These are phyloP conservation scores for Lasius fuliginosus DNA, from an alignment of 2,888 invertebrate species.

Conservation along the genomic window DNA sequence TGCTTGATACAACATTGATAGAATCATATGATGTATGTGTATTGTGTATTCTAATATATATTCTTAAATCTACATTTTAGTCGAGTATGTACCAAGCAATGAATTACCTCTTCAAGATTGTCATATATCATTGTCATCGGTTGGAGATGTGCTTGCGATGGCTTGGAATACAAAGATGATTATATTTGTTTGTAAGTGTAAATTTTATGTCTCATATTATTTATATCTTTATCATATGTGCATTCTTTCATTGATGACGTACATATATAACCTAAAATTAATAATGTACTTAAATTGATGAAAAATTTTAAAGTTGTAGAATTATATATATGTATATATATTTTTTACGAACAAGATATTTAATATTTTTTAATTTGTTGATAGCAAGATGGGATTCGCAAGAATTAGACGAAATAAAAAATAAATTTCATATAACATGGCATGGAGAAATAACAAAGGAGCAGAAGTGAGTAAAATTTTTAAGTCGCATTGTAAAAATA, in stretches of 20 bases:
- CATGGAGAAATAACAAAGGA: conserved; percentile 87
- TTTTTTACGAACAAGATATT: neutral
- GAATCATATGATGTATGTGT: neutral
- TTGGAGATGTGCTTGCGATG: conserved; percentile 91
- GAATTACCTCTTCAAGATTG: conserved; percentile 91
- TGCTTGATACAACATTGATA: neutral
- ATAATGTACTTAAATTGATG: conserved; percentile 22
- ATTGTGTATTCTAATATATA: conserved; percentile 31
- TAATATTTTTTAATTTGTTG: conserved; percentile 58
- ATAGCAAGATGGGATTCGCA: conserved; percentile 89
- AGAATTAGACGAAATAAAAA: conserved; percentile 85
- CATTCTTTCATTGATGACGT: neutral
- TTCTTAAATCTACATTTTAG: conserved; percentile 71
- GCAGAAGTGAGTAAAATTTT: conserved; percentile 82
- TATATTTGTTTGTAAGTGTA: conserved; percentile 87
- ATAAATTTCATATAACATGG: conserved; percentile 88
- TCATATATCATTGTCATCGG: conserved; percentile 90
- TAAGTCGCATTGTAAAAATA: neutral
- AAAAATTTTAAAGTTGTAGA: conserved; percentile 18
- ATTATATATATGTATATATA: neutral
- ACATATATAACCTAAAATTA: conserved; percentile 4
- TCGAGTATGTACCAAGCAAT: conserved; percentile 82
- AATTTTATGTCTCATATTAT: neutral
- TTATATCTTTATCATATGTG: neutral
- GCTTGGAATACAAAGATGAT: conserved; percentile 90